Evolutionary conservation across 1,140 invertebrate species (phyloP), one percentile per base, ranked within the genome.

Genomic region (Tetramorium parvispinum): DNA sequence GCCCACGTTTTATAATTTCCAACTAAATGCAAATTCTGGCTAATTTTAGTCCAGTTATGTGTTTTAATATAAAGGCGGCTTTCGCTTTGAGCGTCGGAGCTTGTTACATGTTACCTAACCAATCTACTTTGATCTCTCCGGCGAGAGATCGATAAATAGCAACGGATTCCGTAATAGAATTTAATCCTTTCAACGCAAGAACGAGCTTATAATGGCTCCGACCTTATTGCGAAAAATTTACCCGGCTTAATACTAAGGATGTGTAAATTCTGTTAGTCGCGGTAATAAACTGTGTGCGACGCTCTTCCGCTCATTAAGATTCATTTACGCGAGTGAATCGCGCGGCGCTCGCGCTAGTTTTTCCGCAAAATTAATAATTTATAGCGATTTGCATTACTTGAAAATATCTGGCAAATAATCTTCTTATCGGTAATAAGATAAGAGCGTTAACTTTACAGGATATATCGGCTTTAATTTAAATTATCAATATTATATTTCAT

Each of bases 71-170:
- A 79, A 79, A 68, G n/a, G 77, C 43, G 40, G 46, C 61, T 66
- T 16, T 24, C 37, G 55, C 73, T 46, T 79, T 79, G 61, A 79
- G 13, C 61, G 37, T 66, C 32, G 27, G 57, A 49, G 57, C 57
- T 63, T 65, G 43, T 78, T 65, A 78, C 24, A 3, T 78, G 32
- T 76, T 76, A 61, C 75, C 75, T 61, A 79, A 79, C 32, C 77
- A 66, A 79, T 79, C 77, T 32, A 79, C 61, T 79, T 79, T 79
- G 77, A 79, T 79, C 63, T 43, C 63, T 66, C 46, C 46, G 61
- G 24, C 43, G 57, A 79, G 32, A 79, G 49, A 77, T 79, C 77
- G 61, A 79, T 79, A 46, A 79, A 65, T 66, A 63, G 76, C 76
- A 61, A 77, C 75, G 76, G 53, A 65, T 75, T 43, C 51, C 40